A percentile compares a stretch with the other conserved stretches of the same genome.
Evolutionary conservation across 2,113 vertebrate genomes (phyloP).

Genomic region (Anthoscopus minutus): DNA sequence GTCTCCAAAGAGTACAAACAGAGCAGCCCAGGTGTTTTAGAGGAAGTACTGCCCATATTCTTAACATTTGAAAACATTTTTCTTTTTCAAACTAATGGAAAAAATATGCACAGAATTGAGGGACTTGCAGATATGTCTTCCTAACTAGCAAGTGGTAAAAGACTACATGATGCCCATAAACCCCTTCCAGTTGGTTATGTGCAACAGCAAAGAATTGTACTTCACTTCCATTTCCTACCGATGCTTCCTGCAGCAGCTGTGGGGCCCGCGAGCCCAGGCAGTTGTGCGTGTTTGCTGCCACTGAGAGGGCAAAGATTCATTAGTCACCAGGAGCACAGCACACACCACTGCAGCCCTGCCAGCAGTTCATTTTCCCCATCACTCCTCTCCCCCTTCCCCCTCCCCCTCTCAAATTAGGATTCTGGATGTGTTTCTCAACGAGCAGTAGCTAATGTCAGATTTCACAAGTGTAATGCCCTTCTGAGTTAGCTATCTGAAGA

Average conservation of each 20-base stretch:
- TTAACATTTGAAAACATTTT: background rate
- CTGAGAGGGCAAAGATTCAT: slow-evolving; percentile 24
- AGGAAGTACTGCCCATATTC: background rate
- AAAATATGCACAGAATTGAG: background rate
- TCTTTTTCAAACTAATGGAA: background rate
- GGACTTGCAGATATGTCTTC: background rate
- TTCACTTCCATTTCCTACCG: background rate
- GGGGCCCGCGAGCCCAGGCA: background rate
- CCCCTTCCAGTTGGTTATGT: background rate
- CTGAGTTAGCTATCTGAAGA: background rate
- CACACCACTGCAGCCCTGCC: background rate
- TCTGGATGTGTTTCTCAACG: background rate
- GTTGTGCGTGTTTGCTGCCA: background rate
- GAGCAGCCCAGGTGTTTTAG: background rate
- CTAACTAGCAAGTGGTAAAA: background rate
- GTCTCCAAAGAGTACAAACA: background rate
- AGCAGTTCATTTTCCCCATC: slow-evolving; percentile 19
- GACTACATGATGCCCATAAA: background rate
- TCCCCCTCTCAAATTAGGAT: slow-evolving; percentile 29
- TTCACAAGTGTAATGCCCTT: slow-evolving; percentile 4
- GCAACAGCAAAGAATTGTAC: background rate
- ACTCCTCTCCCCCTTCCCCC: background rate
- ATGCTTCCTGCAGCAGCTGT: background rate
- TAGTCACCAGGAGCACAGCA: background rate
- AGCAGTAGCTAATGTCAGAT: slow-evolving; percentile 19